Conservation (phyloP, 2,888 invertebrate genomes). For the Baronia brevicornis region DNA sequence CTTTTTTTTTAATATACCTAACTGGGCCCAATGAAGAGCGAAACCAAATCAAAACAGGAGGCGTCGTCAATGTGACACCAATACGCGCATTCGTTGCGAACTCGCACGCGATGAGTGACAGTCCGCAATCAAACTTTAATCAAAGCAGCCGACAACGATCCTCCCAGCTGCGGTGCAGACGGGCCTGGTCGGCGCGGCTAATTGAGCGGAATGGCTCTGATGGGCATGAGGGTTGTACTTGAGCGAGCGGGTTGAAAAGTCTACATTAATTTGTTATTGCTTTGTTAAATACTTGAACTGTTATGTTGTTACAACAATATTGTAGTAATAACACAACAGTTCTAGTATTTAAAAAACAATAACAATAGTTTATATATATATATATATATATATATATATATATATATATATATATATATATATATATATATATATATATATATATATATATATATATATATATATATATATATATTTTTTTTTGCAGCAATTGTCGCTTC, state of each 20-base stretch:
- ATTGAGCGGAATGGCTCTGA: conserved; percentile 60
- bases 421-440: too few species aligned
- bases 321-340: too few species aligned
- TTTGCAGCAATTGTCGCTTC: too few species aligned
- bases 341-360: too few species aligned
- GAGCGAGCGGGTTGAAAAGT: conserved; percentile 28
- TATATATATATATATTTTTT: too few species aligned
- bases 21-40: conserved; percentile 11
- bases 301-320: too few species aligned
- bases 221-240: conserved; percentile 7
- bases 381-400: too few species aligned
- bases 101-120: conserved; percentile 53
- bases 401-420: too few species aligned
- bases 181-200: conserved; percentile 50
- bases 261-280: too few species aligned
- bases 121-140: conserved; percentile 68
- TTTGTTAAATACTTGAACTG: too few species aligned
- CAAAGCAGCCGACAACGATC: conserved; percentile 56
- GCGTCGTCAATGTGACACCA: conserved; percentile 34
- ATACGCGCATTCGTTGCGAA: conserved; percentile 35
- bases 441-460: too few species aligned
- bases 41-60: conserved; percentile 20
- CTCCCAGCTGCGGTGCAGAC: conserved; percentile 47
- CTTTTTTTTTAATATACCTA: neutral
- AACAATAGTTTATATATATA: too few species aligned